Evolutionary conservation across 2,888 invertebrate species (phyloP).

Genomic region (Ophion slaviceki): DNA sequence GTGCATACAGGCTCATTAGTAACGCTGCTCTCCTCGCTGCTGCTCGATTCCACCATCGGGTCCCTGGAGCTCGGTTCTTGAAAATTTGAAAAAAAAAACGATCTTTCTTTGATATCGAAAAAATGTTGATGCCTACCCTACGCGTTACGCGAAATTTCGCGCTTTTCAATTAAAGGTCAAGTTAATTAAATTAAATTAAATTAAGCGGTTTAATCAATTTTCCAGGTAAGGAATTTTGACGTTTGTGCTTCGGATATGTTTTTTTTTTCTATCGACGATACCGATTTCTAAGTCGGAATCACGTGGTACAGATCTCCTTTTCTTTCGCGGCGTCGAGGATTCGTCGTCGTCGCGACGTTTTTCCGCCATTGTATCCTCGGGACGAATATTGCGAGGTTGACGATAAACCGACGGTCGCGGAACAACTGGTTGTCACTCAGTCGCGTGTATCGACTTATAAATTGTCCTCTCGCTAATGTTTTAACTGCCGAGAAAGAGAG

Average conservation of each 20-base stretch:
- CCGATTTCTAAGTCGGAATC: constrained; percentile 48
- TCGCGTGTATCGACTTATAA: constrained; percentile 61
- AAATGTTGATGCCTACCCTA: too few relatives aligned
- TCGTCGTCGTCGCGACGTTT: constrained; percentile 33
- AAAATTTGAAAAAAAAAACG: background rate
- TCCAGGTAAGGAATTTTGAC: background rate
- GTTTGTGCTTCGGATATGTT: background rate
- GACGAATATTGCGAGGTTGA: constrained; percentile 16
- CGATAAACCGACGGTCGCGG: constrained; percentile 35
- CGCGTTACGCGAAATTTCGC: background rate
- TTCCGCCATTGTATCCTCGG: constrained; percentile 24
- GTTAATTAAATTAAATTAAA: too few relatives aligned
- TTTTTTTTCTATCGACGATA: constrained; percentile 21
- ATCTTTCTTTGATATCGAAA: background rate
- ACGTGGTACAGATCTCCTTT: constrained; percentile 31
- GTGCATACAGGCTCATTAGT: constrained; percentile 82
- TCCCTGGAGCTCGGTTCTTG: constrained; percentile 82
- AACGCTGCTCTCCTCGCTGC: constrained; percentile 77
- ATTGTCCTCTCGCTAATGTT: constrained; percentile 50
- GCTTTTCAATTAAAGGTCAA: too few relatives aligned
- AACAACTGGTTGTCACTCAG: constrained; percentile 43
- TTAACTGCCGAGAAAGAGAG: constrained; percentile 38
- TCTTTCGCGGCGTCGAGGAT: constrained; percentile 40
- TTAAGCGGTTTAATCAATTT: background rate
- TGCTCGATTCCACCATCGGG: constrained; percentile 82